Evolutionary conservation across 2,888 invertebrate genomes (phyloP).

Genomic region (Homarus gammarus): DNA sequence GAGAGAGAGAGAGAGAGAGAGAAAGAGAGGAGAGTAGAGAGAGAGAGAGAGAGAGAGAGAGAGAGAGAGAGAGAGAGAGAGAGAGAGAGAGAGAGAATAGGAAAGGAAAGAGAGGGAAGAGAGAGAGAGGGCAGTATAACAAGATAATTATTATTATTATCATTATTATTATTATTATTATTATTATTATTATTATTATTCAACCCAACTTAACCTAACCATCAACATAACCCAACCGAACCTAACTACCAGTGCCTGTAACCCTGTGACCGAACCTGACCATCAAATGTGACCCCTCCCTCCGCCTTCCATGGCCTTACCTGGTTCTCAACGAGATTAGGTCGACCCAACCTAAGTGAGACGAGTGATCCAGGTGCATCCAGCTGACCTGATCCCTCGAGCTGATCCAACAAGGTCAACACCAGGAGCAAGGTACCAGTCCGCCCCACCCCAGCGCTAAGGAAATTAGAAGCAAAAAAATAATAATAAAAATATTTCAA

Average conservation of each 20-base stretch:
- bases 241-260: not conserved
- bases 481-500: too few species aligned
- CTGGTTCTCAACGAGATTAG: slow-evolving; percentile 53
- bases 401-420: slow-evolving; percentile 22
- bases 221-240: not conserved
- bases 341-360: slow-evolving; percentile 6
- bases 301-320: too few species aligned
- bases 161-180: too few species aligned
- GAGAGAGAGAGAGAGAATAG: not conserved
- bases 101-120: not conserved
- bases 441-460: slow-evolving; percentile 52
- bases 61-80: too few species aligned
- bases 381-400: slow-evolving; percentile 2
- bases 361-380: not conserved
- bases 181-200: too few species aligned
- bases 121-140: not conserved
- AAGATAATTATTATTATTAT: not conserved
- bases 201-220: too few species aligned
- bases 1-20: too few species aligned
- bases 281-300: not conserved
- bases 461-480: too few species aligned
- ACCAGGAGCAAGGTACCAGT: slow-evolving; percentile 35
- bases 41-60: too few species aligned
- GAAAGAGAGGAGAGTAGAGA: too few species aligned
- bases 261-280: not conserved